Percentiles rank a stretch among this genome's conserved stretches.
These are phyloP conservation scores for Cynocephalus volans DNA, from an alignment of 2,113 vertebrate genomes.

Conservation along the genomic window DNA sequence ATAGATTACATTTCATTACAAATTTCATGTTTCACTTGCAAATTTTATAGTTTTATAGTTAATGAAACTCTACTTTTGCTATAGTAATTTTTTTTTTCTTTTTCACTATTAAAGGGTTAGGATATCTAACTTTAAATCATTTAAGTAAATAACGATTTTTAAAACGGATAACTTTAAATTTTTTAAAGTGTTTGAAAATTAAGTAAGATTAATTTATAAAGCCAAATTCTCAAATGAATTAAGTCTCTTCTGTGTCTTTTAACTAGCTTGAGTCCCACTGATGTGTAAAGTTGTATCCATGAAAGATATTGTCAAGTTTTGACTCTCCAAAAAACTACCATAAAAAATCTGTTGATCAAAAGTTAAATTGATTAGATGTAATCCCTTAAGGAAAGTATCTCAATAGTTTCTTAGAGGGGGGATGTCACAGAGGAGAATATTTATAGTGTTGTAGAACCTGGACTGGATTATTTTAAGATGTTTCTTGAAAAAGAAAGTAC, in stretches of 20 bases:
- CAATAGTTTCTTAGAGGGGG: not conserved
- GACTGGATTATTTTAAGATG: not conserved
- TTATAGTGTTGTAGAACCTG: not conserved
- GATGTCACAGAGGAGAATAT: not conserved
- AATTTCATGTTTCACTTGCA: not conserved
- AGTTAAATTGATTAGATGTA: not conserved
- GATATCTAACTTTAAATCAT: not conserved
- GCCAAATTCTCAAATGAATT: not conserved
- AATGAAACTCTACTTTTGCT: not conserved
- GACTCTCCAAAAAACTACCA: not conserved
- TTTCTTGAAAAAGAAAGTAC: not conserved
- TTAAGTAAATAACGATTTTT: not conserved
- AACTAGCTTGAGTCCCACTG: not conserved
- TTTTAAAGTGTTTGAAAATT: not conserved
- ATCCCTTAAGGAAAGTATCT: not conserved
- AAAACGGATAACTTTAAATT: not conserved
- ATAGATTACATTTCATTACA: constrained; percentile 22
- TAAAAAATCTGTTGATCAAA: not conserved
- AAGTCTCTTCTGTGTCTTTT: not conserved
- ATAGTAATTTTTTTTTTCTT: not conserved
- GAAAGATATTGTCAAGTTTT: not conserved
- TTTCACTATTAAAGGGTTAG: not conserved
- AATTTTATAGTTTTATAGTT: not conserved
- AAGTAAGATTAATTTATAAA: not conserved
- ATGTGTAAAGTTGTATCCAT: not conserved